A percentile compares a stretch with the other conserved stretches of the same genome.
Evolutionary conservation across 1,140 invertebrate genomes (phyloP).

Genomic region (Brachionus koreanus): DNA sequence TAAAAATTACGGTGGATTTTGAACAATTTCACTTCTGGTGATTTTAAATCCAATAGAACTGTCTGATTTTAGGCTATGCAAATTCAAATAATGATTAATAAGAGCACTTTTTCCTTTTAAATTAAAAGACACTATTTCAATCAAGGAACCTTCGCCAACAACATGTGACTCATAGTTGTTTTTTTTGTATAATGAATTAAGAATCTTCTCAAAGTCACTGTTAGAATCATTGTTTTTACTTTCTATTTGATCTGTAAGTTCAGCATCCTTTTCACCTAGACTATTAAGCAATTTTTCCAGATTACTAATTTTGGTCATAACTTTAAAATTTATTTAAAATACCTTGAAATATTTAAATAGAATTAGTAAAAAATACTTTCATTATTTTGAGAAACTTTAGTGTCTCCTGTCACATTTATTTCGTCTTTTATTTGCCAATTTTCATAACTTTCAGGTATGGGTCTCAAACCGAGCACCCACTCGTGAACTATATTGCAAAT

Average conservation of each 20-base stretch:
- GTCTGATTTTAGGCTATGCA: slow-evolving; percentile 15
- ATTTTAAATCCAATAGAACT: slow-evolving; percentile 28
- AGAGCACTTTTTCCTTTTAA: slow-evolving; percentile 21
- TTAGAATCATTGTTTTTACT: not conserved
- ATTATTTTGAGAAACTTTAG: slow-evolving; percentile 14
- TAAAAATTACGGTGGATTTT: slow-evolving; percentile 13
- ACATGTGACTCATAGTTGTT: slow-evolving; percentile 21
- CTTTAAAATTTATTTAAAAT: not conserved
- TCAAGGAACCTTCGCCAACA: slow-evolving; percentile 16
- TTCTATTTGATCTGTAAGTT: not conserved
- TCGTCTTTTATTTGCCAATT: slow-evolving; percentile 43
- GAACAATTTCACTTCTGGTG: slow-evolving; percentile 38
- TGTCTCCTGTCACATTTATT: slow-evolving; percentile 10
- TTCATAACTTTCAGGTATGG: slow-evolving; percentile 26
- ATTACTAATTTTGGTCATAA: slow-evolving; percentile 16
- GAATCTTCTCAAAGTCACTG: not conserved
- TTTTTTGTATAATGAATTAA: not conserved
- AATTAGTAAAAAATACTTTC: not conserved
- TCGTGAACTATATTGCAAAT: slow-evolving; percentile 22
- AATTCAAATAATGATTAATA: slow-evolving; percentile 31
- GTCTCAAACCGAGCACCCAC: slow-evolving; percentile 15
- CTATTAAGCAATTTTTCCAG: slow-evolving; percentile 10
- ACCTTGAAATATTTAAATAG: not conserved
- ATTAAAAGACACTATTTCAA: slow-evolving; percentile 17
- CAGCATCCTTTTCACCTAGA: not conserved